These are phyloP conservation scores for Petrocephalus zakoni DNA, from an alignment of 2,113 vertebrate species.

Conservation along the genomic window DNA sequence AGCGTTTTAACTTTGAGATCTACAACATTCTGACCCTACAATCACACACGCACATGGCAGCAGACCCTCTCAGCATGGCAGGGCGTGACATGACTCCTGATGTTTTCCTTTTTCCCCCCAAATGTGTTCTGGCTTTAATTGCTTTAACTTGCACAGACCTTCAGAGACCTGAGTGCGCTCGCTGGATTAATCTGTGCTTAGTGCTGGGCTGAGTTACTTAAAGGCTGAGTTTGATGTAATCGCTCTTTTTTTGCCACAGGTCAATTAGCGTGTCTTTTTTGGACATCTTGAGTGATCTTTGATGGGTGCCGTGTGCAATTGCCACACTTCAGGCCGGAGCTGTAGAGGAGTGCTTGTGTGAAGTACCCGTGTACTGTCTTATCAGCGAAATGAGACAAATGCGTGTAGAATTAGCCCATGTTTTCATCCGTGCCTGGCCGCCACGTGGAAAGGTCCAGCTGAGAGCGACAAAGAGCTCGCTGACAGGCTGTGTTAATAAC, in stretches of 20 bases:
- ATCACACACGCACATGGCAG: not conserved
- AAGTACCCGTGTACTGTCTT: not conserved
- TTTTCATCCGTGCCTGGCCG: not conserved
- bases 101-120: not conserved
- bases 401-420: not conserved
- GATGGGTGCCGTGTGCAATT: not conserved
- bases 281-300: not conserved
- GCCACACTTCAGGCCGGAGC: not conserved
- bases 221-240: not conserved
- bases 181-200: not conserved
- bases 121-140: not conserved
- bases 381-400: not conserved
- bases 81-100: not conserved
- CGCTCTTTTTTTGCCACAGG: not conserved
- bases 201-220: not conserved
- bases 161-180: not conserved
- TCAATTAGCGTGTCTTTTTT: not conserved
- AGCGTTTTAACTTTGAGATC: not conserved
- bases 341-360: not conserved
- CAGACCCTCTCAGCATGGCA: not conserved
- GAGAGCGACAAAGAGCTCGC: not conserved
- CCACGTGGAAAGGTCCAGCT: not conserved
- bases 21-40: not conserved
- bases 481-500: constrained; percentile 47
- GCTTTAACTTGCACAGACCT: not conserved